Conservation (phyloP, 2,888 invertebrate species). For the Orchesella flavescens region DNA sequence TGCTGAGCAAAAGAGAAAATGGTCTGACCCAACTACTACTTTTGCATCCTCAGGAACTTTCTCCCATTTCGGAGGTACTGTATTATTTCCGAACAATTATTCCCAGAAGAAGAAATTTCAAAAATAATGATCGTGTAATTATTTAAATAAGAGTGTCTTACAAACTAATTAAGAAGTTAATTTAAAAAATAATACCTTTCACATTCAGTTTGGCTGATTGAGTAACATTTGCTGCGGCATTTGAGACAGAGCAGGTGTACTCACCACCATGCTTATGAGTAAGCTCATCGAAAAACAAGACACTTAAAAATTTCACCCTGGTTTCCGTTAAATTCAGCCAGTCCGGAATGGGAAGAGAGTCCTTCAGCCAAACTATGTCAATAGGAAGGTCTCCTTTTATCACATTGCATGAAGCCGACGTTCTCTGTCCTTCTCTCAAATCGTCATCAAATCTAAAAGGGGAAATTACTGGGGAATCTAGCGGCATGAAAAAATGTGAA, state of each 20-base stretch:
- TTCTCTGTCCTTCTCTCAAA: constrained; percentile 71
- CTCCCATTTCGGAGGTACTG: constrained; percentile 75
- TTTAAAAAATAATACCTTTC: constrained; percentile 72
- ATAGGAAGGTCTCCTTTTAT: constrained; percentile 71
- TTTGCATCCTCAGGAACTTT: constrained; percentile 74
- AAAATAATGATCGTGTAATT: no score
- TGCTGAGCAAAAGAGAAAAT: constrained; percentile 73
- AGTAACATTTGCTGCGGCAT: constrained; percentile 68
- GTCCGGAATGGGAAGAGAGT: constrained; percentile 56
- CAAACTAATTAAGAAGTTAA: background rate
- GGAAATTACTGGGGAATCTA: constrained; percentile 72
- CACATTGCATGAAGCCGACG: no score
- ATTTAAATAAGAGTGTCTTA: background rate
- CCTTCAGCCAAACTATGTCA: constrained; percentile 70
- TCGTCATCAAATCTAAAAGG: constrained; percentile 70
- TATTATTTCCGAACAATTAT: no score
- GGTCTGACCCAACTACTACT: constrained; percentile 73
- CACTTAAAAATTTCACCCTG: constrained; percentile 68
- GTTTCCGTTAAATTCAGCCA: constrained; percentile 68
- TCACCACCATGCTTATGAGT: constrained; percentile 74
- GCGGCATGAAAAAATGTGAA: no score
- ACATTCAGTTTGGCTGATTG: constrained; percentile 74
- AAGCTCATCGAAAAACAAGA: constrained; percentile 70
- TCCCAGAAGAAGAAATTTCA: constrained; percentile 21
- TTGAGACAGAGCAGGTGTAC: constrained; percentile 74